Evolutionary conservation across 2,797 vertebrate genomes (phyloP), one percentile per base, ranked within the genome.

Genomic region (Microcaecilia unicolor): DNA sequence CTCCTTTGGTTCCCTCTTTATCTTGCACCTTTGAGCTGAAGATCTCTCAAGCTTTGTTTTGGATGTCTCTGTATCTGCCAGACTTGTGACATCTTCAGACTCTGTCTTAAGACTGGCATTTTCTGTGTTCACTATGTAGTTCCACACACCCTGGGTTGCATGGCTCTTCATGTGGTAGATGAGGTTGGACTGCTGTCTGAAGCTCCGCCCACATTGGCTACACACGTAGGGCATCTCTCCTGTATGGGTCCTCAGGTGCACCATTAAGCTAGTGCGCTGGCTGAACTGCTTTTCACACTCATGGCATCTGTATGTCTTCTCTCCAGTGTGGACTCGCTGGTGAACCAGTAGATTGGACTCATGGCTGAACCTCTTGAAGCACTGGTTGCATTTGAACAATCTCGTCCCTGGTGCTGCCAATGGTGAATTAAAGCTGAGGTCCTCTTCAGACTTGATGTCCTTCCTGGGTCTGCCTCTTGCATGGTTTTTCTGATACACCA

Each of bases 221-320:
- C 67, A 71, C 2, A 65, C 52, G 36, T 72, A 72, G 4, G 71
- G 65, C 35, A 64, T 48, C 45, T 71, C 71, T 1, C 67, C 67
- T 1, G 71, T 74, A 20, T 70, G 71, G 10, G 75, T 77, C 38
- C 78, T 67, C 12, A 58, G 58, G 8, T 81, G 78, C 22, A 63
- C 77, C 18, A 78, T 74, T 5, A 81, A 69, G 14, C 72, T 74
- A 0, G 78, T 79, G 18, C 74, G 71, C 34, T 79, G 78, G 15
- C 72, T 72, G n/a, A 81, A 81, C n/a, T 75, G 70, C 18, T 81
- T 81, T 12, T 76, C 76, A 8, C 78, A 80, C 4, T 74, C 77
- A 0, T 57, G 52, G 9, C 77, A 78, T 31, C 72, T 70, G 55
- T 48, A 48, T 8, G 45, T 40, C 28, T 48, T 48, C 34, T 48